These are phyloP conservation scores for Geopemphigus sp. DNA, from an alignment of 1,140 invertebrate species.

Conservation along the genomic window DNA sequence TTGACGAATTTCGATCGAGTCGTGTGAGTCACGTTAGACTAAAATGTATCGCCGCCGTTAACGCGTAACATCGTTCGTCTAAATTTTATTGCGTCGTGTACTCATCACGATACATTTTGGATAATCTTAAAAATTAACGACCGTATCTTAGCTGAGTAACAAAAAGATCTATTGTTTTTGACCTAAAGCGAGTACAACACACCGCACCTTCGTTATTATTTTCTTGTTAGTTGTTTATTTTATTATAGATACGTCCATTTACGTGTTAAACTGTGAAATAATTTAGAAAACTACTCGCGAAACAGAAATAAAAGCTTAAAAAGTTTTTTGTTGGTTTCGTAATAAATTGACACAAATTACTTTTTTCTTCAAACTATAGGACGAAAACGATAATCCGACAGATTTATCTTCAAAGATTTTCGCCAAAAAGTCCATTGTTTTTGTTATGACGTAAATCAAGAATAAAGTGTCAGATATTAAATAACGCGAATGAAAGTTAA, in stretches of 20 bases:
- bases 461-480: too few species aligned
- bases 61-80: too few species aligned
- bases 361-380: too few species aligned
- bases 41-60: background rate
- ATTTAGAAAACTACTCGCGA: background rate
- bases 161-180: background rate
- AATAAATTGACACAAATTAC: too few species aligned
- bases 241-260: background rate
- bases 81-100: background rate
- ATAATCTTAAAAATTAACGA: conserved; percentile 34
- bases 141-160: conserved; percentile 1
- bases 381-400: too few species aligned
- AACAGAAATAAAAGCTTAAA: background rate
- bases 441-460: too few species aligned
- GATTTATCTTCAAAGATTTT: too few species aligned
- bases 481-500: too few species aligned
- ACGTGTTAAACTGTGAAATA: background rate
- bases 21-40: background rate
- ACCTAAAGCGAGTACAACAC: background rate
- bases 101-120: conserved; percentile 22
- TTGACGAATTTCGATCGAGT: conserved; percentile 6
- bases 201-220: background rate
- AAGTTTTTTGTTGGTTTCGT: background rate
- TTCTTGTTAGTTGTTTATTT: background rate
- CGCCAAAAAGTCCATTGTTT: too few species aligned